Evolutionary conservation across 2,888 invertebrate genomes (phyloP), one percentile per base, ranked within the genome.

Genomic region (Noctuana brunneofusca): DNA sequence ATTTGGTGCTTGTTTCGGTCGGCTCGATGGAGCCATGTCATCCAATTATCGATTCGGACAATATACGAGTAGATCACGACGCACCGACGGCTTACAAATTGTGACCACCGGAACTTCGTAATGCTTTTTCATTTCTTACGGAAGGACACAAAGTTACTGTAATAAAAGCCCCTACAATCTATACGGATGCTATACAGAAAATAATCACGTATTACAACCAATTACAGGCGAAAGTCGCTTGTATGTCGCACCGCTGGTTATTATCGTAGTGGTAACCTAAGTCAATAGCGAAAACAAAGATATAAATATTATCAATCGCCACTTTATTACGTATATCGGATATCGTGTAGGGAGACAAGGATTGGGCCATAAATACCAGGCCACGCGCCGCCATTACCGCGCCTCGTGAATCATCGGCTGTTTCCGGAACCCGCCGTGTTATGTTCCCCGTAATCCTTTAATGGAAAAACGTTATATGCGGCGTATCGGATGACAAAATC

Each of bases 241-340:
- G 53, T 54, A 24, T 38, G 20, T 8, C 22, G 14, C 22, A n/a
- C 4, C 1, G 11, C 24, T 12, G 49, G 14, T 46, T 59, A 43
- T 38, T 60, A 50, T 50, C 41, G 56, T 5, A 30, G 62, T 14
- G 20, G 58, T n/a, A n/a, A n/a, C 49, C 18, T 24, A 56, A 38
- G 60, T 55, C 35, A 63, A 60, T 60, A 58, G 65, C 65, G 65
- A 70, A 70, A 69, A 69, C 70, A 69, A 69, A 70, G 64, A 65
- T 68, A 72, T 70, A 69, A 69, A 71, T 71, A 72, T 70, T 68
- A 68, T 67, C 66, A 65, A 71, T 71, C 66, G 67, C 58, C 66
- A 64, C 60, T 66, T 65, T 69, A 70, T 71, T 65, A 65, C 58
- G 20, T 49, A 16, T 66, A 65, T 66, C 62, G 63, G 66, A 64